A percentile compares a stretch with the other conserved stretches of the same genome.
These are phyloP conservation scores for Notocelia uddmanniana DNA, from an alignment of 2,888 invertebrate species.

Conservation along the genomic window DNA sequence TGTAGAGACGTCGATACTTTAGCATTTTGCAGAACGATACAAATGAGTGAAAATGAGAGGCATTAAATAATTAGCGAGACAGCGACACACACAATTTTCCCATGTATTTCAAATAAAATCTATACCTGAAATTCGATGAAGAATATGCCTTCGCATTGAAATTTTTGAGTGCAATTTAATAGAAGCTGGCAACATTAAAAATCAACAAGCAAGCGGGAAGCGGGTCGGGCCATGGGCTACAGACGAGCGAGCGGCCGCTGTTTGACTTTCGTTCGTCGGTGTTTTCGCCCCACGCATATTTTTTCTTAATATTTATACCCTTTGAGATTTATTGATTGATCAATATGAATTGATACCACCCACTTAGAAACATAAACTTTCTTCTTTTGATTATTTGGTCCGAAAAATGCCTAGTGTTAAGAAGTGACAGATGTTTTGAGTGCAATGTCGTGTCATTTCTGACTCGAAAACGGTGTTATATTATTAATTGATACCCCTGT, in stretches of 20 bases:
- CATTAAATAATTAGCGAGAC: too few species aligned
- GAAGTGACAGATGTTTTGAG: slow-evolving; percentile 75
- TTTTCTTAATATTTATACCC: slow-evolving; percentile 7
- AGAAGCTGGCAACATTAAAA: slow-evolving; percentile 62
- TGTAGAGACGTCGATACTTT: too few species aligned
- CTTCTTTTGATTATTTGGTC: slow-evolving; percentile 3
- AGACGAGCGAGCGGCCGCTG: slow-evolving; percentile 31
- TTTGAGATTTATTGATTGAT: slow-evolving; percentile 16
- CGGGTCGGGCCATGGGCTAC: slow-evolving; percentile 22
- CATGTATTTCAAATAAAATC: too few species aligned
- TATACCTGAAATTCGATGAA: too few species aligned
- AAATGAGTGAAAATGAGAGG: too few species aligned
- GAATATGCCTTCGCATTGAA: neutral
- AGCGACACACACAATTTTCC: too few species aligned
- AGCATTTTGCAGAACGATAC: too few species aligned
- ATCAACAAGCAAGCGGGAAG: slow-evolving; percentile 33
- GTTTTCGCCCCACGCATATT: slow-evolving; percentile 37
- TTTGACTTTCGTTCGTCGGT: slow-evolving; percentile 37
- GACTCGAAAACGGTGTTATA: slow-evolving; percentile 29
- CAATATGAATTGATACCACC: slow-evolving; percentile 8
- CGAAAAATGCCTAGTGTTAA: slow-evolving; percentile 63
- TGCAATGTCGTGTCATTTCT: slow-evolving; percentile 56
- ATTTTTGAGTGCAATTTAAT: slow-evolving; percentile 13
- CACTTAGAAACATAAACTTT: slow-evolving; percentile 4
- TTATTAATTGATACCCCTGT: neutral